A percentile compares a stretch with the other conserved stretches of the same genome.
These are phyloP conservation scores for Hoplostethus atlanticus DNA, from an alignment of 2,797 vertebrate genomes.

Conservation along the genomic window DNA sequence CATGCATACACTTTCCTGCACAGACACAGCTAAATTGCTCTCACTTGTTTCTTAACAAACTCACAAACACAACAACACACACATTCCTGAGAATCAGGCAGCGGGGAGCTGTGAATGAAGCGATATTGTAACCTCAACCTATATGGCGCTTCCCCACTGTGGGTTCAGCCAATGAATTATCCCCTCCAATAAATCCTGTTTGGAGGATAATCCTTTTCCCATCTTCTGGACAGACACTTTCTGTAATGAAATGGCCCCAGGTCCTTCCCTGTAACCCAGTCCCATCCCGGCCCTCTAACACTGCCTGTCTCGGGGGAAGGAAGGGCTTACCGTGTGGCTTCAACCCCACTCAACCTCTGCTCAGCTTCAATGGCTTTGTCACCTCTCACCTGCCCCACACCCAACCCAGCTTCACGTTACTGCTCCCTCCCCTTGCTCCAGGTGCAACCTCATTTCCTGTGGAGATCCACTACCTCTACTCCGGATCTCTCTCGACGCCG, in stretches of 20 bases:
- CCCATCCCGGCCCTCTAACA: conserved; percentile 77
- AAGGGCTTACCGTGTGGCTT: conserved; percentile 79
- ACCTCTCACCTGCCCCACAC: conserved; percentile 71
- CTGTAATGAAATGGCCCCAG: conserved; percentile 88
- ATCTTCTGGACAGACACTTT: conserved; percentile 89
- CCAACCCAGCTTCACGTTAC: conserved; percentile 67
- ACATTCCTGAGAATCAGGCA: conserved; percentile 69
- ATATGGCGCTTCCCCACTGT: conserved; percentile 84
- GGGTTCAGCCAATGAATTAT: conserved; percentile 88
- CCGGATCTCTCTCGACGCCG: conserved; percentile 32
- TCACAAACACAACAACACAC: conserved; percentile 46
- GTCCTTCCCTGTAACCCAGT: conserved; percentile 82
- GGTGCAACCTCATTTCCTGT: conserved; percentile 76
- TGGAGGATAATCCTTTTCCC: conserved; percentile 89
- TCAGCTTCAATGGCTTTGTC: conserved; percentile 78
- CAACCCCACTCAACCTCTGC: conserved; percentile 82
- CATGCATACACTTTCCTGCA: conserved; percentile 26
- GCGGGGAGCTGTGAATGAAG: conserved; percentile 84
- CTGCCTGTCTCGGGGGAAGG: conserved; percentile 76
- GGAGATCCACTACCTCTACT: conserved; percentile 49
- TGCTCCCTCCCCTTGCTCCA: conserved; percentile 68
- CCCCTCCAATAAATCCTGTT: conserved; percentile 90
- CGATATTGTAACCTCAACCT: conserved; percentile 88
- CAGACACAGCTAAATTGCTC: conserved; percentile 21
- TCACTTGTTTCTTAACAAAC: conserved; percentile 11